Base-by-base conservation (phyloP, 1,140 invertebrate genomes). In the Sinella curviseta region DNA sequence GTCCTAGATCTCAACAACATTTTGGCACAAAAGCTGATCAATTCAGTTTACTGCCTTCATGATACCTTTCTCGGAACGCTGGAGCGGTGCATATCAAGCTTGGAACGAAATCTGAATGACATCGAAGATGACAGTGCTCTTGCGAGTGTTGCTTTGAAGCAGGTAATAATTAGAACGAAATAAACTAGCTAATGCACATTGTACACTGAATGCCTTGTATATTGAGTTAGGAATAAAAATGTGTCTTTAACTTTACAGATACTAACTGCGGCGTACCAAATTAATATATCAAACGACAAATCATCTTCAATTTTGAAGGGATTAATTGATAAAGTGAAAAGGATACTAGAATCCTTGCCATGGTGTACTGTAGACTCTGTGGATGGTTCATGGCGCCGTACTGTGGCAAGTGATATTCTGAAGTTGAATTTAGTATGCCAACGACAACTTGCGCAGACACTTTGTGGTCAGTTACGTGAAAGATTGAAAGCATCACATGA, bases 1-100 rank as follows among this genome's bases (percentile, higher is more conserved):
- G 87, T 96, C 0, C 88, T 89, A 0, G 90, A 90, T 78, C 86
- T 97, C 20, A 94, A 94, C 82, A 91, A 91, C 79, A 92, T 91
- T 77, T 93, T 97, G 1, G 95, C 93, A 24, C 89, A 91, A 74
- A 92, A 95, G 85, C 87, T 97, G 30, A 92, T 95, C 2, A 91
- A 91, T 55, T 95, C 94, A 17, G 92, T 97, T 0, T 92, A 95
- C 82, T 93, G 93, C 85, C 88, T 96, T 8, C 90, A 93, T 79
- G 94, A 96, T 67, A 93, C 91, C 0, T 95, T 94, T 84, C 91
- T 95, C 77, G 93, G 93, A 0, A 95, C 94, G 0, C 85, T 95
- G 35, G 92, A 94, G 85, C 89, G 94, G 26, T 93, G 92, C 86
- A 85, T 93, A 39, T 85, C 89, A 81, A 91, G 89, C 83, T 86